Evolutionary conservation across 2,797 vertebrate genomes (phyloP), one percentile per base, ranked within the genome.

Genomic region (Ctenopoma kingsleyae): DNA sequence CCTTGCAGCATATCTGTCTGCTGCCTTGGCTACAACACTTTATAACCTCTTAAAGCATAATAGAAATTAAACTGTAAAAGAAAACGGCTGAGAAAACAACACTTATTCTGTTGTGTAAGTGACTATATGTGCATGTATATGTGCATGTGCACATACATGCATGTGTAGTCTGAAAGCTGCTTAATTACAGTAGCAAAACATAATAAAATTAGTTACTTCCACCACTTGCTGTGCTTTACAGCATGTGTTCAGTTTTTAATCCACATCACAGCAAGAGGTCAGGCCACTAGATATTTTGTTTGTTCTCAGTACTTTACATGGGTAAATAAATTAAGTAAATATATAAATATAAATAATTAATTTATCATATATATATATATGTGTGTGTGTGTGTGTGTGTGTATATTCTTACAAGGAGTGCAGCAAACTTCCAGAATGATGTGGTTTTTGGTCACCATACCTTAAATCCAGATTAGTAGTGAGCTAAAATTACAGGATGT

Each of bases 1-100:
- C 76, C 64, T 86, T 79, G 59, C 71, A 80, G 72, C 71, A 74
- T 81, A 74, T 87, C 74, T 71, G 81, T 85, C 83, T 82, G 79
- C 80, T 71, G 72, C 65, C 74, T 84, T 82, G 73, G 61, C 83
- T 80, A 67, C 69, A 56, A 72, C 62, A 55, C 43, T 68, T 51
- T 65, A 62, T 62, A 66, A 50, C 30, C 55, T 67, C 54, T 64
- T 22, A 38, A 41, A 62, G 56, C 65, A 22, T 17, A 41, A 70
- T 30, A 51, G 13, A 76, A 74, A 65, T 41, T 3, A 47, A 70
- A 41, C 19, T 0, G 9, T 66, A 54, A 72, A 67, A 36, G 12
- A 81, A 74, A 12, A 8, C 56, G 30, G 41, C 36, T 0, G n/a
- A 41, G 8, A 76, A 71, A 63, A 53, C 47, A 52, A 23, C 51